Percentiles rank a stretch among this genome's conserved stretches.
These are phyloP conservation scores for Palaemon carinicauda DNA, from an alignment of 1,140 invertebrate species.

Conservation along the genomic window DNA sequence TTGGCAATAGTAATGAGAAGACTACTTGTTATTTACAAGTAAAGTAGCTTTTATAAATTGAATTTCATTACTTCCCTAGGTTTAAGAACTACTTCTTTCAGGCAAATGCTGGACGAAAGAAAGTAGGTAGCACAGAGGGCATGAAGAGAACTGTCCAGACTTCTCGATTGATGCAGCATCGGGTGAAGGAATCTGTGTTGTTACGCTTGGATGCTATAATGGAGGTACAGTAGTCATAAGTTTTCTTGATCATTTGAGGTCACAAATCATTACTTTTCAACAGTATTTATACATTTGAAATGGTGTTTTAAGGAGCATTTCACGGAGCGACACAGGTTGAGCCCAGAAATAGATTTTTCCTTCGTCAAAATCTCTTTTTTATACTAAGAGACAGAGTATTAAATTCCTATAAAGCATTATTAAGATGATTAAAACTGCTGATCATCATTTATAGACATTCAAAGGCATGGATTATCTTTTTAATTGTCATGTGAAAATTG, in stretches of 20 bases:
- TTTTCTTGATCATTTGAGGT: not conserved
- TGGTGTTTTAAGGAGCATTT: not conserved
- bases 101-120: conserved; percentile 86
- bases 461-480: too few relatives aligned
- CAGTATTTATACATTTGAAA: too few relatives aligned
- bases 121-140: conserved; percentile 86
- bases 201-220: conserved; percentile 75
- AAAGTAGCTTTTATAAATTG: not conserved
- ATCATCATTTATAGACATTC: too few relatives aligned
- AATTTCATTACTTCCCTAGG: not conserved
- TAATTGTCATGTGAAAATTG: too few relatives aligned
- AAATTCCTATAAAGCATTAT: not conserved
- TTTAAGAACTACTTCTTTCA: conserved; percentile 60
- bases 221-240: conserved; percentile 63
- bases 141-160: conserved; percentile 87
- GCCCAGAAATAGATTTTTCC: too few relatives aligned
- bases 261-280: not conserved
- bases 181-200: conserved; percentile 78
- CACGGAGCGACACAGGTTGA: too few relatives aligned
- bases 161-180: conserved; percentile 81
- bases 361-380: too few relatives aligned
- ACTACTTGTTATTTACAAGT: not conserved
- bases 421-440: not conserved
- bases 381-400: not conserved
- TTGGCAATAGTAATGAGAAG: not conserved